Conservation (phyloP, 2,113 vertebrate species). For the Apodemus sylvaticus region DNA sequence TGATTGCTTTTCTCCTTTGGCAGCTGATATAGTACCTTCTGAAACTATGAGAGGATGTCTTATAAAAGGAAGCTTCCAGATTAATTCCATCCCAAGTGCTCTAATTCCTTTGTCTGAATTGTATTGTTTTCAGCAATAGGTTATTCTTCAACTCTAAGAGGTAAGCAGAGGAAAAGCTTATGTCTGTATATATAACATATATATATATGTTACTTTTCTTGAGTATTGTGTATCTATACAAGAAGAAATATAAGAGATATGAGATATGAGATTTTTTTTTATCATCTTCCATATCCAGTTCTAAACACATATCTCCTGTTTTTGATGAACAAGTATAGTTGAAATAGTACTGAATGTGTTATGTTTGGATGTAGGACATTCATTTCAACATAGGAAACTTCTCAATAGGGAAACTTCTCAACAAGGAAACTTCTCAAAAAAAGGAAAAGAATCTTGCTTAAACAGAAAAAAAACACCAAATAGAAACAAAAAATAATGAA, state of each 20-base stretch:
- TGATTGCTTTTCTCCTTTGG: background rate
- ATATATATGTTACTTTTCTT: too few relatives aligned
- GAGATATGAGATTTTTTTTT: too few relatives aligned
- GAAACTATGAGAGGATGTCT: too few relatives aligned
- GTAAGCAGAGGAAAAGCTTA: too few relatives aligned
- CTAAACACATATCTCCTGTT: background rate
- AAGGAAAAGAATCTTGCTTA: too few relatives aligned
- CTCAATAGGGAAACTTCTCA: background rate
- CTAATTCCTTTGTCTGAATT: background rate
- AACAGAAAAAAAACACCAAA: too few relatives aligned
- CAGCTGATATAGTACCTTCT: background rate
- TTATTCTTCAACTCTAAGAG: background rate
- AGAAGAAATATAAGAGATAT: background rate
- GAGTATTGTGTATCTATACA: background rate
- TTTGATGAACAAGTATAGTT: background rate
- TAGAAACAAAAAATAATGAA: too few relatives aligned
- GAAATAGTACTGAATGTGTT: background rate
- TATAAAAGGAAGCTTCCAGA: background rate
- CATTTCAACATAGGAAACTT: background rate
- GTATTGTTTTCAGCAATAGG: background rate
- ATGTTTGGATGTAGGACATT: background rate
- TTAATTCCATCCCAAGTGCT: background rate
- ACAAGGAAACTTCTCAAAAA: too few relatives aligned
- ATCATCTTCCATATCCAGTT: background rate
- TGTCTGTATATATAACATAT: too few relatives aligned